Base-by-base conservation (phyloP, 2,888 invertebrate genomes). In the Meteorus colon region DNA sequence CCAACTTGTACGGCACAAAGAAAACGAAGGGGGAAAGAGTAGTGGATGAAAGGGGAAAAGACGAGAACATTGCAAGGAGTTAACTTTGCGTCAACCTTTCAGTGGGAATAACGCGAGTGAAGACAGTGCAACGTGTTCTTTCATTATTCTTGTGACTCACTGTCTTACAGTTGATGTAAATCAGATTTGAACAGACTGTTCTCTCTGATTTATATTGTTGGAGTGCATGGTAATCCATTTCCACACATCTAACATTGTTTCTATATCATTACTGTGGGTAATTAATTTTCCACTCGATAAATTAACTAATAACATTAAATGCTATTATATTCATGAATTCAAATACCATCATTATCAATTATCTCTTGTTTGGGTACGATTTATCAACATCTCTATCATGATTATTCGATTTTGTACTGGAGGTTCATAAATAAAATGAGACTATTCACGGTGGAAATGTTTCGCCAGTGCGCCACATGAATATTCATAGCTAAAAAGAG, bases 21-120 rank as follows among this genome's bases (percentile, higher is more conserved):
- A 67, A 67, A 48, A 55, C 24, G 14, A 67, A 67, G 24, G 41
- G 37, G 34, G 10, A 34, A 34, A 63, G 14, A 34, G 24, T 34
- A 16, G 29, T n/a, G 24, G 12, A 24, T 24, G 66, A 66, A 41
- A 66, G 37, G 37, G 66, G 34, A 19, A 55, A 55, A 55, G 55
- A 55, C 19, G 55, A 19, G 19, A 41, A 45, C 67, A 41, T 37
- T 65, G 41, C 27, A 8, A 67, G n/a, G 67, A 67, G 41, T 67
- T 27, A 67, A 67, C 67, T 67, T 45, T 67, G 41, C 27, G 41
- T 67, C 12, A 27, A 48, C 67, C 41, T 67, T 48, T 45, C 67
- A 67, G 45, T 67, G 48, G 41, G 24, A 67, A 67, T 45, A 37
- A 67, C 45, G 67, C 67, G 41, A 67, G 48, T 67, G 45, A 45